phyloP scores from a whole-genome alignment of 2,888 invertebrate genomes.

The Oligia strigilis region DNA sequence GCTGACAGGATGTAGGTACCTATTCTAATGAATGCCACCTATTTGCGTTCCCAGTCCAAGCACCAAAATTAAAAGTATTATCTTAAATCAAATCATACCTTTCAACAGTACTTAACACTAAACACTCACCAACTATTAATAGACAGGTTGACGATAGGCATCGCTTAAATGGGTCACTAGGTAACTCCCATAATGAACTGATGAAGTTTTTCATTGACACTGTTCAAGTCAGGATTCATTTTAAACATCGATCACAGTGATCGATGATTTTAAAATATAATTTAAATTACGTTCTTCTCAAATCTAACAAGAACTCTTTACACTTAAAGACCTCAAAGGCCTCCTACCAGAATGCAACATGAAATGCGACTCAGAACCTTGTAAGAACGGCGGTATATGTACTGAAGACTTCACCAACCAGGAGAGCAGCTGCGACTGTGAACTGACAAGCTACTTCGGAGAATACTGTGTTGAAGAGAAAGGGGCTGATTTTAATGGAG shows the following conservation, averaged over 20 bases:
- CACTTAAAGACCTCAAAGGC: constrained; percentile 90
- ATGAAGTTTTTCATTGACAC: not conserved
- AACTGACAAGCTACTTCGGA: constrained; percentile 97
- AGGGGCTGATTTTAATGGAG: constrained; percentile 97
- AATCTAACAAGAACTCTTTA: constrained; percentile 3
- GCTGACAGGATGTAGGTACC: not conserved
- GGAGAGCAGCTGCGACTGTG: constrained; percentile 96
- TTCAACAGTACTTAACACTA: not conserved
- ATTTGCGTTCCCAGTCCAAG: not conserved
- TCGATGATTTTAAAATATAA: too few relatives aligned
- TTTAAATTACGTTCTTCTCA: not conserved
- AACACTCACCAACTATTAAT: not conserved
- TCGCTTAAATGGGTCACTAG: not conserved
- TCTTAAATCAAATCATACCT: too few relatives aligned
- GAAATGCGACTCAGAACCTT: constrained; percentile 96
- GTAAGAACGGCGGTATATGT: constrained; percentile 96
- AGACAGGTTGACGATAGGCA: not conserved
- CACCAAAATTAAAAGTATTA: not conserved
- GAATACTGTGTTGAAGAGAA: constrained; percentile 97
- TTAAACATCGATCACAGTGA: too few relatives aligned
- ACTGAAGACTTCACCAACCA: constrained; percentile 97
- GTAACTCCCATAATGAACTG: not conserved
- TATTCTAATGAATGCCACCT: not conserved
- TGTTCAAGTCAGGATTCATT: not conserved
- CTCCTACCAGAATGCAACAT: constrained; percentile 96